Percentiles rank a stretch among this genome's conserved stretches.
These are phyloP conservation scores for Pristionchus fissidentatus DNA, from an alignment of 2,888 invertebrate genomes.

Conservation along the genomic window DNA sequence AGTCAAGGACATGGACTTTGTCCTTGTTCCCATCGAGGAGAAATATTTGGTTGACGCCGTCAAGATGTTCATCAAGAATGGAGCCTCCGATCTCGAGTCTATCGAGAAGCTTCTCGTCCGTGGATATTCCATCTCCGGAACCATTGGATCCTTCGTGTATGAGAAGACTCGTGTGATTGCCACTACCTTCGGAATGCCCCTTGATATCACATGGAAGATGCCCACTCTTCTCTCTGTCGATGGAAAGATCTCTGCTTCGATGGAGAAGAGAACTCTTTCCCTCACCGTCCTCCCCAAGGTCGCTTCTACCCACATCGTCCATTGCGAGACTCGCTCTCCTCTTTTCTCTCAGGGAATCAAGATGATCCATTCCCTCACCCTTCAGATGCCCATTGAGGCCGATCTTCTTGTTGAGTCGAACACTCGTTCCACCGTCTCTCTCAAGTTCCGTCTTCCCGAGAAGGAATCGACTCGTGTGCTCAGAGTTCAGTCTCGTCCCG, in stretches of 20 bases:
- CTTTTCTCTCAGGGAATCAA: slow-evolving; percentile 66
- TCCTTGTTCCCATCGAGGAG: slow-evolving; percentile 66
- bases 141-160: slow-evolving; percentile 57
- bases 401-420: slow-evolving; percentile 48
- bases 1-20: slow-evolving; percentile 68
- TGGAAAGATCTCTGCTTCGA: slow-evolving; percentile 56
- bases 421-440: slow-evolving; percentile 33
- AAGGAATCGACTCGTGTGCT: slow-evolving; percentile 48
- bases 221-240: slow-evolving; percentile 59
- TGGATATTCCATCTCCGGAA: slow-evolving; percentile 54
- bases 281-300: slow-evolving; percentile 57
- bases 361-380: slow-evolving; percentile 58
- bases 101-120: slow-evolving; percentile 57
- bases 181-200: slow-evolving; percentile 68
- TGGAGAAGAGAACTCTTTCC: slow-evolving; percentile 54
- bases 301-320: slow-evolving; percentile 59
- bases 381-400: slow-evolving; percentile 65
- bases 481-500: slow-evolving; percentile 56
- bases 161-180: slow-evolving; percentile 61
- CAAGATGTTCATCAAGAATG: slow-evolving; percentile 55
- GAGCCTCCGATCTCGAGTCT: slow-evolving; percentile 51
- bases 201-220: slow-evolving; percentile 58
- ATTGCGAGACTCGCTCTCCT: slow-evolving; percentile 63
- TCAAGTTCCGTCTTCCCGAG: slow-evolving; percentile 46
- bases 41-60: slow-evolving; percentile 56